phyloP scores from a whole-genome alignment of 2,113 vertebrate species.

The Himantopus leucocephalus region DNA sequence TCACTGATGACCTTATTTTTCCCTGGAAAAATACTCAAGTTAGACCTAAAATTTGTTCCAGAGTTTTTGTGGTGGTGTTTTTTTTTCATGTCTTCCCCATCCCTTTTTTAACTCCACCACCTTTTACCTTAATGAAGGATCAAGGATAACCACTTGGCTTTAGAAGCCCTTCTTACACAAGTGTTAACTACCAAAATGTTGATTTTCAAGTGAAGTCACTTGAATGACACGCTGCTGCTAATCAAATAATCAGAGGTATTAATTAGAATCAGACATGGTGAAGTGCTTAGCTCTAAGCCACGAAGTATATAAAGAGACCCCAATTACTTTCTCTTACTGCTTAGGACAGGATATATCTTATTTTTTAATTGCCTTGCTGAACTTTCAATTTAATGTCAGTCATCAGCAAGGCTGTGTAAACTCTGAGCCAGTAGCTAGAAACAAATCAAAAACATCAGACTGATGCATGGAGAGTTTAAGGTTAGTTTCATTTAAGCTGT shows the following conservation, averaged over 20 bases:
- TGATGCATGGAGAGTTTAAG: not conserved
- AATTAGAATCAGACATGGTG: not conserved
- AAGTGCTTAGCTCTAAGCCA: not conserved
- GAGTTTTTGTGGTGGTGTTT: not conserved
- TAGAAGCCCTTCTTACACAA: not conserved
- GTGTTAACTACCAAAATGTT: not conserved
- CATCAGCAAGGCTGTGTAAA: not conserved
- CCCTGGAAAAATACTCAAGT: not conserved
- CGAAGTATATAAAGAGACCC: not conserved
- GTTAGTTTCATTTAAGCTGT: not conserved
- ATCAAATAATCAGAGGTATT: not conserved
- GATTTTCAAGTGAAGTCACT: not conserved
- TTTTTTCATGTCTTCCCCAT: rapidly evolving
- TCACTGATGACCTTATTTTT: not conserved
- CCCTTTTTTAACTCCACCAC: not conserved
- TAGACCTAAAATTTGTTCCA: not conserved
- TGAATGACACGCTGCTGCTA: not conserved
- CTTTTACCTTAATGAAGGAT: not conserved
- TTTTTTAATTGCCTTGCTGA: not conserved
- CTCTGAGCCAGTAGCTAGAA: not conserved
- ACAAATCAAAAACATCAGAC: not conserved
- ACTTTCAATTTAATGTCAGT: not conserved
- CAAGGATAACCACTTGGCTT: not conserved
- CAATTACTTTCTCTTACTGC: not conserved
- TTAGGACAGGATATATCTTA: not conserved